phyloP scores from a whole-genome alignment of 2,888 invertebrate species.

The Eupithecia dodoneata region DNA sequence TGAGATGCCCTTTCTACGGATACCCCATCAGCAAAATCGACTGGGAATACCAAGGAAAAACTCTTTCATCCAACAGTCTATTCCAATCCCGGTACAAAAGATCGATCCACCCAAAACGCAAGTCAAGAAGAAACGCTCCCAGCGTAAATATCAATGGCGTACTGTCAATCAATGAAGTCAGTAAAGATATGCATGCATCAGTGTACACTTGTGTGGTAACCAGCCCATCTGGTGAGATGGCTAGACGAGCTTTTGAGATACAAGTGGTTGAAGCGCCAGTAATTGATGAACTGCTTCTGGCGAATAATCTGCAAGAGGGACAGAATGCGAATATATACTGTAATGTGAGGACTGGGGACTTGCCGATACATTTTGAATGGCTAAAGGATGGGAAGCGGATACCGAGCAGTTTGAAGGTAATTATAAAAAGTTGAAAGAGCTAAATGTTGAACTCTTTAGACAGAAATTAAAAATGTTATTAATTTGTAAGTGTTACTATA shows the following conservation, averaged over 20 bases:
- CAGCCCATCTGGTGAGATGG: slow-evolving; percentile 87
- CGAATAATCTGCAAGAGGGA: slow-evolving; percentile 91
- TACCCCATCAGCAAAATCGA: slow-evolving; percentile 89
- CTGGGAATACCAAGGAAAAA: slow-evolving; percentile 77
- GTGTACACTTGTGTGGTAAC: slow-evolving; percentile 91
- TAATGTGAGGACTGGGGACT: slow-evolving; percentile 88
- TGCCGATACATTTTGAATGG: slow-evolving; percentile 89
- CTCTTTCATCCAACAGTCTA: slow-evolving; percentile 66
- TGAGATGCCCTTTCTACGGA: slow-evolving; percentile 93
- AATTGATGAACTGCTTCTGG: slow-evolving; percentile 91
- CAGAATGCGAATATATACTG: slow-evolving; percentile 93
- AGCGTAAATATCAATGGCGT: slow-evolving; percentile 81
- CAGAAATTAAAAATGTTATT: too few species aligned
- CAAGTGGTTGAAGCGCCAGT: slow-evolving; percentile 90
- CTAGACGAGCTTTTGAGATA: slow-evolving; percentile 85
- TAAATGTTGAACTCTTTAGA: too few species aligned
- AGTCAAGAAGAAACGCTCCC: slow-evolving; percentile 62
- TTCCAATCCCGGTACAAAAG: slow-evolving; percentile 73
- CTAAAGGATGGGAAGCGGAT: slow-evolving; percentile 87
- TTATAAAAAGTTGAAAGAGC: too few species aligned
- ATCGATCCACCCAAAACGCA: slow-evolving; percentile 53
- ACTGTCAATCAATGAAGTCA: slow-evolving; percentile 85
- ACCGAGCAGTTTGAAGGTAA: slow-evolving; percentile 85
- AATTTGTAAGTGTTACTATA: too few species aligned
- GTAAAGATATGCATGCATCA: slow-evolving; percentile 88